These are phyloP conservation scores for Platanista minor DNA, from an alignment of 2,113 vertebrate genomes.

Conservation along the genomic window DNA sequence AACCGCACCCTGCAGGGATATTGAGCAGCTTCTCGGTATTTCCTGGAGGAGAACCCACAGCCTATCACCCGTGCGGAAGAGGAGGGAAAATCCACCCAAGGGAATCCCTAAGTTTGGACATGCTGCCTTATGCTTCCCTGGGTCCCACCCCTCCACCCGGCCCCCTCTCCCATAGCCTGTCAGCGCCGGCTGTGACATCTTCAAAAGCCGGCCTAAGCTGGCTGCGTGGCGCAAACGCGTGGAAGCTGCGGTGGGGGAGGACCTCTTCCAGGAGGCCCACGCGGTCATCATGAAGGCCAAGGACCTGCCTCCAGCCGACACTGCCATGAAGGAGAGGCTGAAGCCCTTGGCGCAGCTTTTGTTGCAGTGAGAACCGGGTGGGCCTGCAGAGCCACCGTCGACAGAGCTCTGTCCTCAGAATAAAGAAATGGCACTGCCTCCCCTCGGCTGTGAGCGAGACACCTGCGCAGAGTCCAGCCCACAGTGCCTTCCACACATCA, in stretches of 20 bases:
- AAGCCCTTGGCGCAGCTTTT: background rate
- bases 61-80: background rate
- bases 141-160: background rate
- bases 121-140: background rate
- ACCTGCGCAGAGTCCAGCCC: background rate
- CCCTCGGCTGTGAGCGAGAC: background rate
- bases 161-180: slow-evolving; percentile 75
- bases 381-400: background rate
- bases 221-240: slow-evolving; percentile 79
- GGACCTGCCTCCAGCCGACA: slow-evolving; percentile 49
- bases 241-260: slow-evolving; percentile 75
- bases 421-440: background rate
- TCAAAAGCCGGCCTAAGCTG: slow-evolving; percentile 81
- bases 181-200: slow-evolving; percentile 78
- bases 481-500: background rate
- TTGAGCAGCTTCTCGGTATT: background rate
- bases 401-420: background rate
- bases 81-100: background rate
- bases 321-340: background rate
- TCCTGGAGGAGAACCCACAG: background rate
- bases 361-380: background rate
- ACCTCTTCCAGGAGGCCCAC: slow-evolving; percentile 83
- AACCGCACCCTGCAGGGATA: background rate
- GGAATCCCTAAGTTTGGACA: background rate
- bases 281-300: slow-evolving; percentile 71